A percentile compares a stretch with the other conserved stretches of the same genome.
phyloP scores from a whole-genome alignment of 2,797 vertebrate genomes.

The Pangasius macronema region DNA sequence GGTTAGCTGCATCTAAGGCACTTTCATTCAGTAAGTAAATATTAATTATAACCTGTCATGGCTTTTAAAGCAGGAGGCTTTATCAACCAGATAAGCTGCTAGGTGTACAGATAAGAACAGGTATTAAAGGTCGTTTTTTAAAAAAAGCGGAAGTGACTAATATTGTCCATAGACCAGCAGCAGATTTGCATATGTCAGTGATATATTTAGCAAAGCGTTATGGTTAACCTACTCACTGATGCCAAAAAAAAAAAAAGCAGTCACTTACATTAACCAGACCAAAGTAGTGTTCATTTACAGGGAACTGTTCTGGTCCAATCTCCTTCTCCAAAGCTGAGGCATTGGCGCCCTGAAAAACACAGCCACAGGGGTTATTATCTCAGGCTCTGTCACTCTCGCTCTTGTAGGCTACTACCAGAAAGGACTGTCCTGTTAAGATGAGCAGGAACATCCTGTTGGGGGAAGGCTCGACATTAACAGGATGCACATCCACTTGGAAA shows the following conservation, averaged over 20 bases:
- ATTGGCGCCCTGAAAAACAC: conserved; percentile 90
- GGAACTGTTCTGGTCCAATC: conserved; percentile 99
- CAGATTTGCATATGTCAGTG: background rate
- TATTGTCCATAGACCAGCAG: background rate
- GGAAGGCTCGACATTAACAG: conserved; percentile 32
- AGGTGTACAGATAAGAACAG: conserved; percentile 2
- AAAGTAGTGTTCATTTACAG: conserved; percentile 98
- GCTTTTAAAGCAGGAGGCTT: conserved; percentile 3
- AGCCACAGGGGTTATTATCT: conserved; percentile 24
- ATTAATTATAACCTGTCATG: background rate
- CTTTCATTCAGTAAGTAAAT: conserved; percentile 23
- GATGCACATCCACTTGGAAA: conserved; percentile 8
- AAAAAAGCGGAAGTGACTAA: conserved; percentile 4
- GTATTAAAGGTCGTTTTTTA: conserved; percentile 2
- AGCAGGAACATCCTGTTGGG: conserved; percentile 45
- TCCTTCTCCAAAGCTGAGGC: conserved; percentile 99
- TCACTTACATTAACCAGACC: conserved; percentile 95
- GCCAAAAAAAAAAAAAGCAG: background rate
- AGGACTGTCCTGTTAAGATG: conserved; percentile 17
- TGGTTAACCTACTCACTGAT: background rate
- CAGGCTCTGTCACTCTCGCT: background rate
- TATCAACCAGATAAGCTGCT: background rate
- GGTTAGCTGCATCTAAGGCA: background rate
- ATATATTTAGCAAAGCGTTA: conserved; percentile 16
- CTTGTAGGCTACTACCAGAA: conserved; percentile 10